A percentile compares a stretch with the other conserved stretches of the same genome.
Evolutionary conservation across 2,797 vertebrate species (phyloP).

Genomic region (Phoebastria nigripes): DNA sequence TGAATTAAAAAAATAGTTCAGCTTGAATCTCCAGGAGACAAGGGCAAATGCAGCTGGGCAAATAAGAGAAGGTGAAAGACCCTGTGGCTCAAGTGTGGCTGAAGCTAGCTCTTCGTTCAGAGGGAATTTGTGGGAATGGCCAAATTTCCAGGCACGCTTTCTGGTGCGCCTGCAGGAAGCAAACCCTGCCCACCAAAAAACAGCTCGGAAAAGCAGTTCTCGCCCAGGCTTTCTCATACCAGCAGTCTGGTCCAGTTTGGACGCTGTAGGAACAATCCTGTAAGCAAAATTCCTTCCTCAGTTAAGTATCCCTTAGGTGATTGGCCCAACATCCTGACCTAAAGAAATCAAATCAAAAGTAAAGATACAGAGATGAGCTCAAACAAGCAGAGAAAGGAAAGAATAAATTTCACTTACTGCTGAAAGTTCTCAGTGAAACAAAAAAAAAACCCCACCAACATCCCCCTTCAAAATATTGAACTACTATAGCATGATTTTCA

Average conservation of each 20-base stretch:
- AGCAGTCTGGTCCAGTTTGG: neutral
- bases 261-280: neutral
- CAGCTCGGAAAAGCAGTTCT: neutral
- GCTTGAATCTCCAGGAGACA: too few species aligned
- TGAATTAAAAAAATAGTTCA: too few species aligned
- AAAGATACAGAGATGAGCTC: neutral
- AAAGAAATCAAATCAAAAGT: slow-evolving; percentile 30
- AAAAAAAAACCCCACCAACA: neutral
- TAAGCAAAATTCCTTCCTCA: neutral
- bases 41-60: neutral
- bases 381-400: slow-evolving; percentile 21
- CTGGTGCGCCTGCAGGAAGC: neutral
- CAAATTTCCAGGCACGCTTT: rapidly evolving
- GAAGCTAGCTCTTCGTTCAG: neutral
- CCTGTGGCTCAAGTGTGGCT: neutral
- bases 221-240: neutral
- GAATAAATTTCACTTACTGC: neutral
- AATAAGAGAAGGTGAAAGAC: neutral
- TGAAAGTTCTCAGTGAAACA: slow-evolving; percentile 9
- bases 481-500: slow-evolving; percentile 37
- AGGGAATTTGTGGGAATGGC: neutral
- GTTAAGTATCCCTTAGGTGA: neutral
- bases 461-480: slow-evolving; percentile 15
- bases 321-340: neutral
- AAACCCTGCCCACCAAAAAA: neutral